phyloP scores from a whole-genome alignment of 2,113 vertebrate genomes.

The Corapipo altera region DNA sequence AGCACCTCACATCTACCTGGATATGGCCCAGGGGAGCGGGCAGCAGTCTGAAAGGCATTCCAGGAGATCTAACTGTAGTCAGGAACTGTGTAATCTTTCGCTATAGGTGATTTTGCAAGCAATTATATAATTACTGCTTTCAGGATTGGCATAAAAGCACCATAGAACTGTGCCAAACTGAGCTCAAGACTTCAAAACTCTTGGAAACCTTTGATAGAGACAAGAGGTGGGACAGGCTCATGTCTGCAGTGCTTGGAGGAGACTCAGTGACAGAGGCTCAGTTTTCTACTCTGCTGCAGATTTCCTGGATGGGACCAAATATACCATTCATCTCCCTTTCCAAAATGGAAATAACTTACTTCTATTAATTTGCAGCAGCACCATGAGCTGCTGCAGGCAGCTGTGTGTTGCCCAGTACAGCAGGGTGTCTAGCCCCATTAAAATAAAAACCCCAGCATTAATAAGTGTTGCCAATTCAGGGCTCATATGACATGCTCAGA shows the following conservation, averaged over 20 bases:
- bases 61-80: background rate
- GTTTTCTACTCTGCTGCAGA: background rate
- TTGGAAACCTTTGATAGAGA: background rate
- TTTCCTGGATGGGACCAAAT: background rate
- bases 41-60: background rate
- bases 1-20: accelerated
- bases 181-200: background rate
- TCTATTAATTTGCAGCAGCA: background rate
- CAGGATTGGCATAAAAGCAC: background rate
- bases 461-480: background rate
- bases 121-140: slow-evolving; percentile 28
- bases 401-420: background rate
- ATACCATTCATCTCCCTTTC: background rate
- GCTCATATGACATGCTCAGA: background rate
- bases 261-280: background rate
- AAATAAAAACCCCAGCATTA: background rate
- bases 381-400: background rate
- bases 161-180: background rate
- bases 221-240: background rate
- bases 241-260: background rate
- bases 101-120: slow-evolving; percentile 24
- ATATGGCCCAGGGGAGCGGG: accelerated
- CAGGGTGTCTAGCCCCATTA: background rate
- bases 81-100: background rate
- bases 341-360: slow-evolving; percentile 1